Evolutionary conservation across 35 echinoderm and acorn worm genomes (phyloP), one percentile per base, ranked within the genome.

Genomic region (Ptychodera flava): DNA sequence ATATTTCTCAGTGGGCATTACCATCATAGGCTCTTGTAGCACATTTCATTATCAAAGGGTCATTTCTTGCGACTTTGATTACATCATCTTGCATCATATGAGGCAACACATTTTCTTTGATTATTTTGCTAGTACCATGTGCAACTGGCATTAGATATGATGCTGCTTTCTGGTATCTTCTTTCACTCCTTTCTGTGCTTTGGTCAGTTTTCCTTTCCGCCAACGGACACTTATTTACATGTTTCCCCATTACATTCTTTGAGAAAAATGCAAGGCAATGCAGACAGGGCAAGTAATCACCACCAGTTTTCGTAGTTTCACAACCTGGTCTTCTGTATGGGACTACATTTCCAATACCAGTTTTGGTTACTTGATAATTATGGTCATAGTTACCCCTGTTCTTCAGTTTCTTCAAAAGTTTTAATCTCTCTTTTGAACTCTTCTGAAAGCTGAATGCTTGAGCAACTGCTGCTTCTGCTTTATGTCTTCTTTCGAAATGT

Each of bases 361-460:
- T 38, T 28, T 38, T 38, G 1, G 75, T 16, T 0, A 85, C 83
- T 0, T 28, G 29, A 38, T 52, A 76, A 31, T 86, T 86, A 38
- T 86, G 85, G 31, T 86, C 85, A 78, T 86, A 86, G 33, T 86
- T 29, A 30, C 85, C 37, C 0, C 32, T 38, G 30, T 86, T 86
- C 29, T 76, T 30, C 28, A 78, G 52, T 22, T 78, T 53, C 12
- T n/a, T n/a, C n/a, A 76, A 37, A 28, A 78, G 53, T 6, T 86
- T 76, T 53, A 33, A 33, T 77, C 85, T 86, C 31, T 0, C 37
- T 86, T 86, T 86, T 37, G 10, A 6, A 16, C 32, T 77, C 78
- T 86, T 86, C 52, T 86, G 38, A 77, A 86, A 33, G 0, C 38
- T 76, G 78, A 86, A 32, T 2, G 78, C 78, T 86, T 78, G 0